These are phyloP conservation scores for Leucoraja erinaceus DNA, from an alignment of 2,113 vertebrate species.

Conservation along the genomic window DNA sequence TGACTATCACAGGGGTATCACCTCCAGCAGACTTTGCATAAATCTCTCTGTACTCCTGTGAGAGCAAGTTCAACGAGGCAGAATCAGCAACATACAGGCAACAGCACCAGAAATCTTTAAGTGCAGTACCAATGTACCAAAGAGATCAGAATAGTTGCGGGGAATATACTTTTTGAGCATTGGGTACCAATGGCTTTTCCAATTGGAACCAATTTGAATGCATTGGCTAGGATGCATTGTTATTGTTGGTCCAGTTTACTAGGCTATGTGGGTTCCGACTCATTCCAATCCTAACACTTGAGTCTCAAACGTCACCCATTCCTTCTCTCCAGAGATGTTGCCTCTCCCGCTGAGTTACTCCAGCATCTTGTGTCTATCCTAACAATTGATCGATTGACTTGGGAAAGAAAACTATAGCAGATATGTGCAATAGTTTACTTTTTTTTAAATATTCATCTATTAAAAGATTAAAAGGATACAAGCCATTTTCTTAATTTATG, in stretches of 20 bases:
- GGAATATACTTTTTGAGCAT: background rate
- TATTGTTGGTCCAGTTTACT: background rate
- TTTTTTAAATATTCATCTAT: too few species aligned
- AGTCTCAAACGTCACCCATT: too few species aligned
- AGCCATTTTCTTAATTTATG: too few species aligned
- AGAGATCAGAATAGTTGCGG: too few species aligned
- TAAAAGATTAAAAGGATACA: too few species aligned
- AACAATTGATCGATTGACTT: background rate
- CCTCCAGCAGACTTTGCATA: background rate
- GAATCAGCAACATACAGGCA: background rate
- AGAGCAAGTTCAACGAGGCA: background rate
- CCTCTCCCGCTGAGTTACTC: too few species aligned
- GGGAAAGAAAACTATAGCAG: background rate
- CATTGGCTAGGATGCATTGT: background rate
- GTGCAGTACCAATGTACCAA: background rate
- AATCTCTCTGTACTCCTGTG: background rate
- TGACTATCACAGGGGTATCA: background rate
- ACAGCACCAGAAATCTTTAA: background rate
- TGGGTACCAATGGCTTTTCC: background rate
- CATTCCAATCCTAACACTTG: background rate
- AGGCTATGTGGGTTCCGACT: background rate
- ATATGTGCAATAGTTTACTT: background rate
- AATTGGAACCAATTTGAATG: background rate
- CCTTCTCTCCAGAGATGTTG: too few species aligned
- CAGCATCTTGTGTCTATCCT: too few species aligned